A percentile compares a stretch with the other conserved stretches of the same genome.
Evolutionary conservation across 2,113 vertebrate genomes (phyloP).

Genomic region (Ploceus nigricollis): DNA sequence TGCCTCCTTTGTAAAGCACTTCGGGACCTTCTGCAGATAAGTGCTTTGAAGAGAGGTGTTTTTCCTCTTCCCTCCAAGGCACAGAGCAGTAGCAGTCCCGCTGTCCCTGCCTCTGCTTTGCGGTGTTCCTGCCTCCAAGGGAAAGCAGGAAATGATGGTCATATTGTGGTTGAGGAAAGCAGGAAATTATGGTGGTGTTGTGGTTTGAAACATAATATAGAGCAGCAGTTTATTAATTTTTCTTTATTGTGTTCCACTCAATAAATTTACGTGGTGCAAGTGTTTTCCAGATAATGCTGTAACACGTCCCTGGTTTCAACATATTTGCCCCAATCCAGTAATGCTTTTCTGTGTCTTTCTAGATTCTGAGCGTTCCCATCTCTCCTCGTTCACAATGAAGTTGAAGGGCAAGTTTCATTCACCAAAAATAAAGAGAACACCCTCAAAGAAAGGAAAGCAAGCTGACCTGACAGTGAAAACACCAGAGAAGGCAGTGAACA

Average conservation of each 20-base stretch:
- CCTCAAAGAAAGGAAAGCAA: slow-evolving; percentile 94
- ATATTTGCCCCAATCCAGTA: neutral
- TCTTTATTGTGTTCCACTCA: neutral
- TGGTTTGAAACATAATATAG: neutral
- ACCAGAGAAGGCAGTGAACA: slow-evolving; percentile 88
- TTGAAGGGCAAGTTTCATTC: slow-evolving; percentile 98
- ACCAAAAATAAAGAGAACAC: slow-evolving; percentile 96
- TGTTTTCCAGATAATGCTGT: neutral
- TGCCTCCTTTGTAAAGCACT: slow-evolving; percentile 18
- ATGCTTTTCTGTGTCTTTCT: slow-evolving; percentile 19
- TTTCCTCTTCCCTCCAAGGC: neutral
- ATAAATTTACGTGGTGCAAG: neutral
- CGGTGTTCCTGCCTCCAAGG: neutral
- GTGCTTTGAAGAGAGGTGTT: neutral
- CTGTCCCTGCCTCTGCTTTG: neutral
- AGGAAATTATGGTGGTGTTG: neutral
- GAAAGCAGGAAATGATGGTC: neutral
- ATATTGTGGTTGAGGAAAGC: neutral
- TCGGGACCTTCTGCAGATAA: neutral
- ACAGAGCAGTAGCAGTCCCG: neutral
- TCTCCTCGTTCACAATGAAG: slow-evolving; percentile 98
- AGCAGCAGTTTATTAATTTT: neutral
- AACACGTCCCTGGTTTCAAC: neutral
- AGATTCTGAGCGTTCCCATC: slow-evolving; percentile 97
- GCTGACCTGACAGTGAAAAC: slow-evolving; percentile 84